These are phyloP conservation scores for Centropus bengalensis DNA, from an alignment of 2,113 vertebrate genomes.

Conservation along the genomic window DNA sequence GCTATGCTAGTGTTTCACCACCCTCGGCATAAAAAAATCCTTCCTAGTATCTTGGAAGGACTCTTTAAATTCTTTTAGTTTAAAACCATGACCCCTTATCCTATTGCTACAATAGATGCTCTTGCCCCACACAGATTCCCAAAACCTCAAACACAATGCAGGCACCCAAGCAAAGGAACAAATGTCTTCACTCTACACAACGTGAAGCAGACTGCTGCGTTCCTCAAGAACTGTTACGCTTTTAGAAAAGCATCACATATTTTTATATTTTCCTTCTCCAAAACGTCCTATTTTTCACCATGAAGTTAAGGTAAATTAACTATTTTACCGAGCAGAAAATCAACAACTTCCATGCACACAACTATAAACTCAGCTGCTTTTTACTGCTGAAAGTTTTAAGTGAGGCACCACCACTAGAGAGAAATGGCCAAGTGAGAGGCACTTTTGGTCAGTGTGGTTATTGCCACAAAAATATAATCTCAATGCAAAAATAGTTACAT, in stretches of 20 bases:
- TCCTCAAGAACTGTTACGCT: background rate
- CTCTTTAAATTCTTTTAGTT: too few species aligned
- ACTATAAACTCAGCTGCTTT: background rate
- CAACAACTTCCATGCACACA: background rate
- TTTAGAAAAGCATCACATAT: background rate
- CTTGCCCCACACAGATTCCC: background rate
- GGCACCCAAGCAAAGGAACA: background rate
- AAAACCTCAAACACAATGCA: background rate
- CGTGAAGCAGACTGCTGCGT: background rate
- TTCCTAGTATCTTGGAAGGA: too few species aligned
- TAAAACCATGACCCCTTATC: too few species aligned
- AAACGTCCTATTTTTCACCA: background rate
- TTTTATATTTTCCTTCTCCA: background rate
- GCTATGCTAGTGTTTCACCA: too few species aligned
- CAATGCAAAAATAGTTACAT: background rate
- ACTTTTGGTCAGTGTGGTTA: background rate
- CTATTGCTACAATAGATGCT: background rate
- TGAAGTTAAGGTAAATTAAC: background rate
- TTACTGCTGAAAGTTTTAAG: background rate
- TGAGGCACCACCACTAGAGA: background rate
- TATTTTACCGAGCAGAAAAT: background rate
- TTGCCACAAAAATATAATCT: background rate
- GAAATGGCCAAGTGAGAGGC: background rate
- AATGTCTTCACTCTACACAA: background rate
- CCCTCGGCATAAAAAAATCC: too few species aligned